Conservation (phyloP, 2,113 vertebrate species). For the human (Homo sapiens) region DNA sequence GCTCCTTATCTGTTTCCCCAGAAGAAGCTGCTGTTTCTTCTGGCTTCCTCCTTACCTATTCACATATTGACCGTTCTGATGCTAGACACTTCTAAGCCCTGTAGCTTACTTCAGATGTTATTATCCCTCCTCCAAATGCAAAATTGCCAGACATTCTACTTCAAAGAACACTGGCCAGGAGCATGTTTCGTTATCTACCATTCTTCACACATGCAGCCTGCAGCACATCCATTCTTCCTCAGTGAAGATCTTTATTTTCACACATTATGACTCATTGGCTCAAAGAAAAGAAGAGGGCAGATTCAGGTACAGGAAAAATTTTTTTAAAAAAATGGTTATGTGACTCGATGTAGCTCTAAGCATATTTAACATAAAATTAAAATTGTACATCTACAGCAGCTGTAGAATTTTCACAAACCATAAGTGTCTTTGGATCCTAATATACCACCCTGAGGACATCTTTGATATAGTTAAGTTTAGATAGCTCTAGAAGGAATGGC, state of each 20-base stretch:
- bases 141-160: background rate
- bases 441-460: background rate
- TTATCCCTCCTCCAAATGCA: slow-evolving; percentile 16
- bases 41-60: slow-evolving; percentile 28
- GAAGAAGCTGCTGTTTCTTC: slow-evolving; percentile 38
- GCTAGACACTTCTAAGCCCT: background rate
- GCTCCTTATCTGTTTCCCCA: slow-evolving; percentile 39
- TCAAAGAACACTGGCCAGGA: slow-evolving; percentile 4
- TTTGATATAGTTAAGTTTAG: background rate
- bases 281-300: background rate
- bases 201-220: background rate
- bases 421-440: background rate
- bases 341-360: background rate
- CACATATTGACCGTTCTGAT: slow-evolving; percentile 42
- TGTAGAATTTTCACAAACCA: background rate
- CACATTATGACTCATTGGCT: background rate
- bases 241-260: slow-evolving; percentile 17
- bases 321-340: background rate
- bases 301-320: background rate
- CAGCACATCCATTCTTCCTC: background rate
- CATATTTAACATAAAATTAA: slow-evolving; percentile 19
- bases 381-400: background rate
- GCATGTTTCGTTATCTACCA: background rate
- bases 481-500: background rate
- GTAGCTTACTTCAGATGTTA: slow-evolving; percentile 32